These are phyloP conservation scores for Sorex araneus DNA, from an alignment of 2,113 vertebrate genomes.

Conservation along the genomic window DNA sequence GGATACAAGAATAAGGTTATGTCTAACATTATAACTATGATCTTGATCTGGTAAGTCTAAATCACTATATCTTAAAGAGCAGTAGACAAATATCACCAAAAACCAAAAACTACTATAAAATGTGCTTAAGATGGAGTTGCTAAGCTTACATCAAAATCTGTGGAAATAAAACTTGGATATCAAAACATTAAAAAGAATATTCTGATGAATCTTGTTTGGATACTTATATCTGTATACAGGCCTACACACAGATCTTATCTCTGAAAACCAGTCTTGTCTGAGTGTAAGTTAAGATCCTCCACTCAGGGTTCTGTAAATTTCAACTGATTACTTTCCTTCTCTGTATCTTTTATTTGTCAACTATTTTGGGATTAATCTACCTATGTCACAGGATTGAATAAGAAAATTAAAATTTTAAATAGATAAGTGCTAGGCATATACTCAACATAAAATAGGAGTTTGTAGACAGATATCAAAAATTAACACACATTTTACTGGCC, in stretches of 20 bases:
- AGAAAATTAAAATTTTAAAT: background rate
- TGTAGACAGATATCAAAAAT: background rate
- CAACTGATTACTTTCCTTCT: background rate
- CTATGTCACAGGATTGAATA: background rate
- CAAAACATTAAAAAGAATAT: background rate
- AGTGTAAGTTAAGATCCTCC: background rate
- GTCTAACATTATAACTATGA: background rate
- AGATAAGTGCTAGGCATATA: background rate
- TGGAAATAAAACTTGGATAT: background rate
- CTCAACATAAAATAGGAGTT: background rate
- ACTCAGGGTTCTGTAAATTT: background rate
- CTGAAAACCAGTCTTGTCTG: background rate
- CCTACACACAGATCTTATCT: background rate
- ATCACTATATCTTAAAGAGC: background rate
- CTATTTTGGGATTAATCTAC: background rate
- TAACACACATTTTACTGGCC: background rate
- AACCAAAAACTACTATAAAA: background rate
- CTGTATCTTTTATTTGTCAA: background rate
- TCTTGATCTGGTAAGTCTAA: conserved; percentile 56
- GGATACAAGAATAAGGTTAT: background rate
- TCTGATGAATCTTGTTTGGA: background rate
- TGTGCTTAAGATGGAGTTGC: conserved; percentile 8
- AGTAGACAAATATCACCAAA: background rate
- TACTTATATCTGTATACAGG: background rate
- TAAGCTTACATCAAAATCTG: background rate